Conservation (phyloP, 1,140 invertebrate species). For the Trichoplusia ni region DNA sequence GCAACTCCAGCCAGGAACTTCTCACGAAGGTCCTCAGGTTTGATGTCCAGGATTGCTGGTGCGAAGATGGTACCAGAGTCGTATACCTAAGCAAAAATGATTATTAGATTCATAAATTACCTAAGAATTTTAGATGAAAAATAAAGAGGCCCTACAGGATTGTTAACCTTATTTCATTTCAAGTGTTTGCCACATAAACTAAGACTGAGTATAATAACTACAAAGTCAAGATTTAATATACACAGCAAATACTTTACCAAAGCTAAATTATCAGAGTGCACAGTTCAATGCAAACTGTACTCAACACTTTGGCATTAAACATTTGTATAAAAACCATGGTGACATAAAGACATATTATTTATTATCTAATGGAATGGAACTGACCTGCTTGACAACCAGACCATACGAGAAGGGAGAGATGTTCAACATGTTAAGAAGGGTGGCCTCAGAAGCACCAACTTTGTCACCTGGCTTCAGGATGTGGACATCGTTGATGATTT, state of each 20-base stretch:
- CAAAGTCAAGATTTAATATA: constrained; percentile 32
- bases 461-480: constrained; percentile 98
- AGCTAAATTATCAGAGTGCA: constrained; percentile 76
- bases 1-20: constrained; percentile 96
- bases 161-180: no score
- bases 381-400: constrained; percentile 92
- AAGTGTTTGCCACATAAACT: constrained; percentile 47
- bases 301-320: constrained; percentile 71
- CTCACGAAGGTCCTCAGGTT: constrained; percentile 95
- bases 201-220: constrained; percentile 36
- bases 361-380: not conserved
- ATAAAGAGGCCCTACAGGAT: no score
- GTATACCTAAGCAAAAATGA: constrained; percentile 88
- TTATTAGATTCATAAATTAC: no score
- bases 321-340: not conserved
- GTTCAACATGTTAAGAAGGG: constrained; percentile 99
- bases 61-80: constrained; percentile 99
- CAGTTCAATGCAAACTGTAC: constrained; percentile 62
- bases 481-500: constrained; percentile 99
- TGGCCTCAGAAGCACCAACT: constrained; percentile 99
- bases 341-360: no score
- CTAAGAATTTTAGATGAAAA: no score
- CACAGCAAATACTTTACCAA: constrained; percentile 64
- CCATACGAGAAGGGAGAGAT: constrained; percentile 99
- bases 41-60: constrained; percentile 98